Evolutionary conservation across 2,888 invertebrate genomes (phyloP).

Genomic region (Catocala sponsa): DNA sequence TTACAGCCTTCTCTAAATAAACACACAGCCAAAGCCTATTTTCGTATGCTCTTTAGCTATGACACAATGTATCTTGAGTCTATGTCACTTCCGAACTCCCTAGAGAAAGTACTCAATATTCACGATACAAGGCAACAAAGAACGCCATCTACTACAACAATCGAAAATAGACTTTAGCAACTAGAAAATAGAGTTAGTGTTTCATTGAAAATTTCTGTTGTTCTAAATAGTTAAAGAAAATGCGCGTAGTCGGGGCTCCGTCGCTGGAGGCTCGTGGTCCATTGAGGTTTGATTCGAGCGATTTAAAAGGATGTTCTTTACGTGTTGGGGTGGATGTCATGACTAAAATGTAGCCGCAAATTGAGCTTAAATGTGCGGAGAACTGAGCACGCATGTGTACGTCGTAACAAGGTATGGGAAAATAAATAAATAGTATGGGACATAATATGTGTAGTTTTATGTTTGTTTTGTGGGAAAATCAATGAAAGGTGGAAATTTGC

Average conservation of each 20-base stretch:
- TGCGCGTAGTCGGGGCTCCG: constrained; percentile 44
- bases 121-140: constrained; percentile 60
- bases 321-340: constrained; percentile 24
- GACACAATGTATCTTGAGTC: constrained; percentile 60
- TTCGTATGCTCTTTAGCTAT: constrained; percentile 63
- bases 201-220: constrained; percentile 6
- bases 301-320: constrained; percentile 56
- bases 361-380: constrained; percentile 24
- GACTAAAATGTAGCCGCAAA: constrained; percentile 27
- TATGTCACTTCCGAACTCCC: constrained; percentile 66
- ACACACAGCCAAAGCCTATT: constrained; percentile 46
- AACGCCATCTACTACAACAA: constrained; percentile 18
- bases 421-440: background rate
- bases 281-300: constrained; percentile 55
- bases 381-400: background rate
- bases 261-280: constrained; percentile 49
- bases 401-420: background rate
- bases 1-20: too few species aligned
- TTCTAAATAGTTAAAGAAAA: constrained; percentile 52
- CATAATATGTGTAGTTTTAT: too few species aligned
- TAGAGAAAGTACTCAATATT: constrained; percentile 69
- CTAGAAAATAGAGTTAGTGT: constrained; percentile 13
- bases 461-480: too few species aligned
- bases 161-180: constrained; percentile 29
- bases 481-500: too few species aligned